Evolutionary conservation across 2,797 vertebrate genomes (phyloP), one percentile per base, ranked within the genome.

Genomic region (Hybognathus amarus): DNA sequence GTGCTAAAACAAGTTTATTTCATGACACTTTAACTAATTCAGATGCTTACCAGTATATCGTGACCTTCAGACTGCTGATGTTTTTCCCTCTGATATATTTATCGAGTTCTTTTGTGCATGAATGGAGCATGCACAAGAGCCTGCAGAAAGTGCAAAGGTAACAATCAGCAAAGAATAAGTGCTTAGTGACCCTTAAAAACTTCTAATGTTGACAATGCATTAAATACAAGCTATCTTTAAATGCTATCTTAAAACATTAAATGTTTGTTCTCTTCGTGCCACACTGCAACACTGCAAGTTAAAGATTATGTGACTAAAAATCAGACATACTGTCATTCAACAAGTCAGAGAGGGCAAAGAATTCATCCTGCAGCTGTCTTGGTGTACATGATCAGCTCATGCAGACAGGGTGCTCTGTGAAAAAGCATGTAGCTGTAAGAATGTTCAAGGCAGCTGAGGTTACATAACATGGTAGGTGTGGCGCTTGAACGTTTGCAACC

Each of bases 391-490:
- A 83, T 80, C 83, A 38, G 70, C 56, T 20, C 33, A 30, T 67
- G 77, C 79, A 56, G 27, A 22, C 63, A 40, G 71, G 63, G 9
- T 20, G 10, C 42, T 77, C 59, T 2, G 17, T 86, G 84, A 73
- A 80, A 85, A 85, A 66, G 30, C 85, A 59, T 87, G 82, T 68
- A 79, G 84, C 77, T 85, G 88, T 86, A 54, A 83, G 90, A 91
- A 85, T 77, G 87, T 79, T 85, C 33, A 47, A 8, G 76, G 71
- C 30, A 70, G 74, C 70, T 61, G 81, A 81, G 76, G 85, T 93
- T 94, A 94, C 87, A 88, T 91, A 94, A 94, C 77, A 50, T 13
- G 84, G 91, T 86, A 92, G 92, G 94, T 74, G 91, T 91, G 90
- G 89, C 88, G 85, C 88, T 87, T 89, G 89, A 90, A 88, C 87